These are phyloP conservation scores for Dicyrtomina minuta DNA, from an alignment of 2,888 invertebrate species.

Conservation along the genomic window DNA sequence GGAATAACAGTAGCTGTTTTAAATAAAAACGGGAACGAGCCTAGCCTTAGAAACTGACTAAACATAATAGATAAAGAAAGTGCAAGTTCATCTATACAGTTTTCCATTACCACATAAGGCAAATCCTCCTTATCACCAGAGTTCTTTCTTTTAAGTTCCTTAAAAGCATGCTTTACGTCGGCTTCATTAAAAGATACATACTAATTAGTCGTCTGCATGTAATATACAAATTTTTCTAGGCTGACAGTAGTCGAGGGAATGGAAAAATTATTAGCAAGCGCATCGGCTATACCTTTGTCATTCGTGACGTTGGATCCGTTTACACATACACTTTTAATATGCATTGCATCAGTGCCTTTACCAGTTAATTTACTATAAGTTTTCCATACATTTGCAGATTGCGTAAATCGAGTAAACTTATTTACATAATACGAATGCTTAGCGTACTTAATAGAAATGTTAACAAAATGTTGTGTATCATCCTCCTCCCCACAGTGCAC, in stretches of 20 bases:
- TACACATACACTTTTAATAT: not conserved
- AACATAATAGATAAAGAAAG: constrained; percentile 20
- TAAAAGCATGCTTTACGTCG: not conserved
- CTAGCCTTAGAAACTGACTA: not conserved
- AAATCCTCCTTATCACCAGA: not conserved
- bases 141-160: not conserved
- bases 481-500: no score
- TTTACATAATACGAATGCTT: not conserved
- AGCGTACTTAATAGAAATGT: no score
- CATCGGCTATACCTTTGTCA: not conserved
- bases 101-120: not conserved
- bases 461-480: no score
- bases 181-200: not conserved
- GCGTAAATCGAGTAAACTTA: not conserved
- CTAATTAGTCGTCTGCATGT: not conserved
- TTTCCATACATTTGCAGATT: not conserved
- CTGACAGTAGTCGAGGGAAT: not conserved
- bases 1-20: constrained; percentile 33
- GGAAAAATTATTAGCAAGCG: not conserved
- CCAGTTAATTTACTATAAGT: not conserved
- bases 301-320: not conserved
- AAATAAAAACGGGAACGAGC: constrained; percentile 13
- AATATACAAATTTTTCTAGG: not conserved
- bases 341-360: not conserved
- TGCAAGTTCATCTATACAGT: not conserved